Percentiles rank a stretch among this genome's conserved stretches.
These are phyloP conservation scores for Dexiosoma caninum DNA, from an alignment of 2,888 invertebrate species.

Conservation along the genomic window DNA sequence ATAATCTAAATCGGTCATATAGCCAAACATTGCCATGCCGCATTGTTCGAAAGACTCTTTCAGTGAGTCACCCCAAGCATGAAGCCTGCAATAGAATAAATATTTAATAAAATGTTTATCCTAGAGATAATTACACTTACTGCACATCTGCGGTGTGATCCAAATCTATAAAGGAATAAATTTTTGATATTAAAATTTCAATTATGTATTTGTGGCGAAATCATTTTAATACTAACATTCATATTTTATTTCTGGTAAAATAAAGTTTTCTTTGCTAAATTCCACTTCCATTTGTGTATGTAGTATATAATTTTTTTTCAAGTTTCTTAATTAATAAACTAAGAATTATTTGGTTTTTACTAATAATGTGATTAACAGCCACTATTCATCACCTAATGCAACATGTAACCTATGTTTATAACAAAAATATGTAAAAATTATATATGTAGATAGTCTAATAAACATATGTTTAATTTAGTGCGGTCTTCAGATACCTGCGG, in stretches of 20 bases:
- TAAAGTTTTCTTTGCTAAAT: conserved; percentile 82
- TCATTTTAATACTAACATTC: conserved; percentile 84
- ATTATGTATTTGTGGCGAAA: neutral
- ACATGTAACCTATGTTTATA: too few species aligned
- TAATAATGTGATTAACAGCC: too few species aligned
- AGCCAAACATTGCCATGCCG: conserved; percentile 97
- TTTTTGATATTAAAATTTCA: neutral
- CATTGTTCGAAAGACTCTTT: conserved; percentile 96
- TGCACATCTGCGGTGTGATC: conserved; percentile 99
- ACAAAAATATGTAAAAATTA: too few species aligned
- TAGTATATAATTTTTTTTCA: too few species aligned
- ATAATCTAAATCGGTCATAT: conserved; percentile 94
- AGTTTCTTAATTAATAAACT: too few species aligned
- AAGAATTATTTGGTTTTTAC: too few species aligned
- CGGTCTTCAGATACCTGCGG: too few species aligned
- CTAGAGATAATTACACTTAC: conserved; percentile 86
- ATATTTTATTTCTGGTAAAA: conserved; percentile 84
- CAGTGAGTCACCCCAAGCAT: conserved; percentile 93
- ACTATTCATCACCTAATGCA: too few species aligned
- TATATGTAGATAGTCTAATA: too few species aligned
- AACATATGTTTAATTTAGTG: too few species aligned
- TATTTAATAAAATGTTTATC: neutral
- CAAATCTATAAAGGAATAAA: conserved; percentile 82
- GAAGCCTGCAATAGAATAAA: conserved; percentile 81
- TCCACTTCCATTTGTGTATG: conserved; percentile 75